Evolutionary conservation across 2,888 invertebrate genomes (phyloP), one percentile per base, ranked within the genome.

Genomic region (Nomada flava): DNA sequence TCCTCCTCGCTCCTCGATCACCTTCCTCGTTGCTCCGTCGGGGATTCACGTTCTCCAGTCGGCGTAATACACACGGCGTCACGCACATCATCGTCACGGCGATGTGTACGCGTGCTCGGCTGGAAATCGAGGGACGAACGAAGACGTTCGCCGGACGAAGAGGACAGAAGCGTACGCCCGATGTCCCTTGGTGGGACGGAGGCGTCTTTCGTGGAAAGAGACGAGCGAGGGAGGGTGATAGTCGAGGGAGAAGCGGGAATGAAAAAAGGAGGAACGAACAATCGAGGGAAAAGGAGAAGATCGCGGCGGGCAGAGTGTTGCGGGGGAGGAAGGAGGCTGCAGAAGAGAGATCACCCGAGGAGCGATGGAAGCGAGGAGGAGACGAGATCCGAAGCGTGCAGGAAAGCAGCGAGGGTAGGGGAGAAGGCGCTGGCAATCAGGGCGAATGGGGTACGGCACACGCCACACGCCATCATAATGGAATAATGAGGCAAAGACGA

Each of bases 391-490:
- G 82, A 73, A 64, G 79, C 44, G 74, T 63, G 57, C 44, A 73
- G 53, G 53, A 67, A 65, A 70, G 72, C 26, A 72, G 53, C 67
- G 72, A 36, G 71, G 83, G 55, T 11, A 55, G 55, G 75, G 82
- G 74, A 69, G 79, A 70, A 82, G 53, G 68, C 79, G 70, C 80
- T 73, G 79, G 80, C 77, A 88, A 89, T 87, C 89, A 87, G 90
- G 89, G 89, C 91, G 89, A 90, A 90, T 85, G 90, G 91, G 90
- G 90, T 90, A 92, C 89, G 92, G 92, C 92, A 92, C 92, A 92
- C 92, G 92, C 92, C 92, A 93, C 92, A 93, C 92, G 92, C 92
- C 92, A 92, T 92, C 91, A 90, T 92, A 92, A 93, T 92, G 91
- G 91, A 92, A 92, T 93, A 93, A 93, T 92, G 92, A 93, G 92